These are phyloP conservation scores for Chionoecetes opilio DNA, from an alignment of 1,140 invertebrate genomes.

Conservation along the genomic window DNA sequence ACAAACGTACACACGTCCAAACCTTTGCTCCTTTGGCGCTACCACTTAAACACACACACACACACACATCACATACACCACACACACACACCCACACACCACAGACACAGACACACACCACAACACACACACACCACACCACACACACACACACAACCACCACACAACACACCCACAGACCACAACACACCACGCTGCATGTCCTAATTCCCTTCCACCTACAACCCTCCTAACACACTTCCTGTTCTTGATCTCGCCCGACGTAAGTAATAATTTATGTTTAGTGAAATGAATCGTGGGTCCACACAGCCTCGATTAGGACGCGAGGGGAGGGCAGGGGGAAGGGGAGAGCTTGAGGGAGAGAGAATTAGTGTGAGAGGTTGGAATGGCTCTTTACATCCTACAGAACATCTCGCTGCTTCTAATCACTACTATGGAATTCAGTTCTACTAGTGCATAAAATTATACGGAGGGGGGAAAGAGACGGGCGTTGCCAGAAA, in stretches of 20 bases:
- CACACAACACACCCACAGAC: not conserved
- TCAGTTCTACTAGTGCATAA: conserved; percentile 55
- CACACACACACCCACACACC: not conserved
- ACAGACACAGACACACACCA: not conserved
- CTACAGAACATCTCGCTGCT: conserved; percentile 53
- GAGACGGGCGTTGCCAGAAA: not conserved
- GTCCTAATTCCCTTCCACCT: too few relatives aligned
- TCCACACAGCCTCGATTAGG: conserved; percentile 15
- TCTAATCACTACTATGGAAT: conserved; percentile 55
- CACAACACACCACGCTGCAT: not conserved
- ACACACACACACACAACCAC: not conserved
- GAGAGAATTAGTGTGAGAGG: not conserved
- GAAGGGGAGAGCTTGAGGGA: not conserved
- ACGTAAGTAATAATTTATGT: conserved; percentile 24
- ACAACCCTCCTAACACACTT: not conserved
- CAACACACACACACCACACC: not conserved
- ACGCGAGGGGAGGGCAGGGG: not conserved
- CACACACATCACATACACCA: conserved; percentile 16
- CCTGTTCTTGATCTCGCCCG: not conserved
- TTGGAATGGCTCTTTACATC: conserved; percentile 25
- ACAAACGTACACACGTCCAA: not conserved
- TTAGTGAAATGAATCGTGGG: not conserved
- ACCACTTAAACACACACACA: not conserved
- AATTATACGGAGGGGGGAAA: conserved; percentile 2
- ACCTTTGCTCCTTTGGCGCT: too few relatives aligned